Percentiles rank a stretch among this genome's conserved stretches.
Evolutionary conservation across 2,888 invertebrate species (phyloP).

Genomic region (Nineta flava): DNA sequence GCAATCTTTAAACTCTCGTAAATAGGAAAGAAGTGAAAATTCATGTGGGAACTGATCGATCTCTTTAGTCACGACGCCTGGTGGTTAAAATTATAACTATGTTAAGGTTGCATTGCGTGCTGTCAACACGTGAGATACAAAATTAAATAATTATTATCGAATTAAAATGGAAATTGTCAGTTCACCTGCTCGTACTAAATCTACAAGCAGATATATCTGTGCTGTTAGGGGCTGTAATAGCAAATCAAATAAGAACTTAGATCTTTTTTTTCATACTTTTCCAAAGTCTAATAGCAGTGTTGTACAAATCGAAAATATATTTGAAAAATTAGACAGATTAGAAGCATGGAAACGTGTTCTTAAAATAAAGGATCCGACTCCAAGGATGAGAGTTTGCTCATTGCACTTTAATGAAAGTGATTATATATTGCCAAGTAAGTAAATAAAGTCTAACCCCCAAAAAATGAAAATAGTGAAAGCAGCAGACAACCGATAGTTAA

Average conservation of each 20-base stretch:
- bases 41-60: background rate
- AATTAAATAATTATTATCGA: background rate
- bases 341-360: slow-evolving; percentile 5
- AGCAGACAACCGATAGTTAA: background rate
- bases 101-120: background rate
- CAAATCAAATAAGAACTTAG: no score
- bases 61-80: background rate
- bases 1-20: no score
- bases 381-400: slow-evolving; percentile 5
- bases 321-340: slow-evolving; percentile 3
- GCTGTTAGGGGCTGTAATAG: no score
- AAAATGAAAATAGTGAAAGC: background rate
- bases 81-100: background rate
- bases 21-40: no score
- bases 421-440: background rate
- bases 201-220: no score
- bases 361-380: background rate
- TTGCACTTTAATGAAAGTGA: slow-evolving; percentile 3
- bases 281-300: slow-evolving; percentile 1
- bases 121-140: background rate
- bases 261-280: slow-evolving; percentile 5
- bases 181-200: background rate
- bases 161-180: background rate
- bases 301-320: slow-evolving; percentile 2
- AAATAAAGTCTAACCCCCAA: background rate